Evolutionary conservation across 2,797 vertebrate genomes (phyloP).

Genomic region (Enteromius trimaculatus): DNA sequence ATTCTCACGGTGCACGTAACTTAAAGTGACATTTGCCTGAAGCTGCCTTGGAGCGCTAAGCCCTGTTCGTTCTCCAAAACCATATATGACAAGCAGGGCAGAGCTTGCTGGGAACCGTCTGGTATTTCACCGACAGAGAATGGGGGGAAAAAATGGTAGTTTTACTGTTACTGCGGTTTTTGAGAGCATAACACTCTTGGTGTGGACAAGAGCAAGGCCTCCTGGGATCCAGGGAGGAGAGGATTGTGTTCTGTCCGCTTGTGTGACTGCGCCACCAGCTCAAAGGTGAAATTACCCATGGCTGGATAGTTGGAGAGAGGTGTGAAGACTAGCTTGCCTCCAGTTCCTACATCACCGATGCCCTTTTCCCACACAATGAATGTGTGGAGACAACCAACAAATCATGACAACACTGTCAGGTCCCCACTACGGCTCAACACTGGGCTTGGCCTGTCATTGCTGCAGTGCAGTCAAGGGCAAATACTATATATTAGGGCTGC

Average conservation of each 20-base stretch:
- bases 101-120: conserved; percentile 59
- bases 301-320: conserved; percentile 56
- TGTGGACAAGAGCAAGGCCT: conserved; percentile 56
- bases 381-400: conserved; percentile 37
- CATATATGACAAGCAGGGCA: conserved; percentile 76
- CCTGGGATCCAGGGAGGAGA: conserved; percentile 54
- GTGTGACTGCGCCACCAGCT: conserved; percentile 56
- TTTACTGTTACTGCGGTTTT: conserved; percentile 41
- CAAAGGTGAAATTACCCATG: conserved; percentile 62
- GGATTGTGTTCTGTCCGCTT: conserved; percentile 57
- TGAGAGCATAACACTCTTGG: conserved; percentile 39
- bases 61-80: conserved; percentile 75
- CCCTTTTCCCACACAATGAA: conserved; percentile 53
- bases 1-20: conserved; percentile 87
- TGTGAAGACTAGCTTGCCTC: conserved; percentile 61
- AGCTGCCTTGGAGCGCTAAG: conserved; percentile 86
- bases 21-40: conserved; percentile 95
- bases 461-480: conserved; percentile 2
- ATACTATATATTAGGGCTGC: too few species aligned
- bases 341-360: conserved; percentile 41
- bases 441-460: conserved; percentile 6
- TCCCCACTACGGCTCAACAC: conserved; percentile 11
- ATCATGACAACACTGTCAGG: conserved; percentile 39
- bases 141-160: background rate
- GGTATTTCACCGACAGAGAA: conserved; percentile 30